phyloP scores from a whole-genome alignment of 2,888 invertebrate species.

The Drosophila mulleri region DNA sequence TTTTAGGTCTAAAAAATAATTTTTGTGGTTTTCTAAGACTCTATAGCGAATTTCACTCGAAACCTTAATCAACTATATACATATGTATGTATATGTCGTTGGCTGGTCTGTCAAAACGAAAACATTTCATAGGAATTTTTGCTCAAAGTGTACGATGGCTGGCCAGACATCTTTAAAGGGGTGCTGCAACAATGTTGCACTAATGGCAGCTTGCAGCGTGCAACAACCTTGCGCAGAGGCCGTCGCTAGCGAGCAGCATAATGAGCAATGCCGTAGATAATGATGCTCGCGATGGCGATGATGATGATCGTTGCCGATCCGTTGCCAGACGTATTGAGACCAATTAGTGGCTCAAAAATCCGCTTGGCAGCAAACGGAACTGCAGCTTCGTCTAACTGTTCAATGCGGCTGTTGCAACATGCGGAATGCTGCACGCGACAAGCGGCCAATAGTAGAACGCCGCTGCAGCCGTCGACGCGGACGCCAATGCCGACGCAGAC shows the following conservation, averaged over 20 bases:
- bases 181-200: conserved; percentile 72
- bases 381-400: conserved; percentile 76
- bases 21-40: no score
- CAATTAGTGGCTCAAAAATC: conserved; percentile 83
- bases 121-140: no score
- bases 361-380: conserved; percentile 84
- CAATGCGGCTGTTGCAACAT: conserved; percentile 55
- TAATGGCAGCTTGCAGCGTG: conserved; percentile 61
- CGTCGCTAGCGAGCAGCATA: conserved; percentile 11
- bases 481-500: conserved; percentile 17
- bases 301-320: conserved; percentile 40
- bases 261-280: conserved; percentile 17
- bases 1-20: no score
- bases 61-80: no score
- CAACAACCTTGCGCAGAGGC: conserved; percentile 69
- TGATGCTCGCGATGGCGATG: conserved; percentile 28
- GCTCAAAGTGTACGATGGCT: neutral
- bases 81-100: no score
- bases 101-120: no score
- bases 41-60: no score
- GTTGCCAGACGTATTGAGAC: conserved; percentile 75
- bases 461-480: conserved; percentile 22
- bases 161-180: conserved; percentile 14
- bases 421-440: conserved; percentile 75
- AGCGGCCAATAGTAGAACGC: conserved; percentile 41